phyloP scores from a whole-genome alignment of 1,140 invertebrate genomes.

The Theocolax elegans region DNA sequence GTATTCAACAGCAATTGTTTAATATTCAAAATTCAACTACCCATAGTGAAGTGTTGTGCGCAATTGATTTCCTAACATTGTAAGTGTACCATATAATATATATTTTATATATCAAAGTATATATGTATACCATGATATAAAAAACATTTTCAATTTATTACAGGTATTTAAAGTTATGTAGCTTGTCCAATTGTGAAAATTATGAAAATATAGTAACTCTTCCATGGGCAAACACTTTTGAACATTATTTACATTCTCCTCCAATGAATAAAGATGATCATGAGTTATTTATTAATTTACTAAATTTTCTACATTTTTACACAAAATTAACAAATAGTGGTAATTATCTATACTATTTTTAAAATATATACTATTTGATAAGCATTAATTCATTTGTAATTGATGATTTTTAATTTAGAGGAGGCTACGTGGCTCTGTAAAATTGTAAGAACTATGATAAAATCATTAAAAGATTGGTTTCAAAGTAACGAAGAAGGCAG shows the following conservation, averaged over 20 bases:
- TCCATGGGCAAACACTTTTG: constrained; percentile 71
- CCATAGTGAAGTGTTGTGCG: constrained; percentile 68
- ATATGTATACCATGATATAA: too few species aligned
- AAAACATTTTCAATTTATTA: too few species aligned
- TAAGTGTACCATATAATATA: constrained; percentile 49
- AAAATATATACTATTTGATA: not conserved
- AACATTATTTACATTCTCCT: constrained; percentile 70
- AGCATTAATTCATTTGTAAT: too few species aligned
- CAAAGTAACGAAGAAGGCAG: constrained; percentile 51
- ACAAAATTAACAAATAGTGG: constrained; percentile 53
- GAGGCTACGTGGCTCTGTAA: constrained; percentile 51
- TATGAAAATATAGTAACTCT: constrained; percentile 63
- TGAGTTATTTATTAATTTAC: constrained; percentile 67
- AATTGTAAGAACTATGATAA: constrained; percentile 57
- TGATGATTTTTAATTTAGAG: constrained; percentile 38
- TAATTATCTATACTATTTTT: constrained; percentile 24
- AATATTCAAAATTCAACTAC: constrained; percentile 73
- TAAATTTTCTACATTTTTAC: constrained; percentile 69
- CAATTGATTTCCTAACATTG: constrained; percentile 69
- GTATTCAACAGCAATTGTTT: constrained; percentile 66
- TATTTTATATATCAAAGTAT: too few species aligned
- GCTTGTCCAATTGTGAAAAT: constrained; percentile 48
- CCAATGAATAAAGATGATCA: constrained; percentile 72
- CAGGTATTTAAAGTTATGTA: constrained; percentile 57
- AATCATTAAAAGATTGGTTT: constrained; percentile 55